Evolutionary conservation across 2,888 invertebrate species (phyloP).

Genomic region (Calameuta pallipes): DNA sequence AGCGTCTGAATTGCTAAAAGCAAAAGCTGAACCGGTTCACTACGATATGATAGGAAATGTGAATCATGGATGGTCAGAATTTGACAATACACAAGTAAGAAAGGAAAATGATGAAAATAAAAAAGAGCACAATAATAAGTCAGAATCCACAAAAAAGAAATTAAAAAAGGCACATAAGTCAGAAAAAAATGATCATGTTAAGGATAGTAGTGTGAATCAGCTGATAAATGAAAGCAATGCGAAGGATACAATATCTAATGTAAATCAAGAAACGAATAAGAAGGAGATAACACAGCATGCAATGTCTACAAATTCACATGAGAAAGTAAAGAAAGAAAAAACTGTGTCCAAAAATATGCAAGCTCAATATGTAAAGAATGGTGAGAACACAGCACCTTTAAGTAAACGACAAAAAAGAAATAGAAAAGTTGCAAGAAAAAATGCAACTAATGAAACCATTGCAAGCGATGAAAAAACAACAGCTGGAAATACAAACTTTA

Average conservation of each 20-base stretch:
- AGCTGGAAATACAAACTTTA: constrained; percentile 17
- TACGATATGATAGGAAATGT: constrained; percentile 34
- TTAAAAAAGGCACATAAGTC: neutral
- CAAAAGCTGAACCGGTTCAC: constrained; percentile 62
- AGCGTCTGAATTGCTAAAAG: constrained; percentile 60
- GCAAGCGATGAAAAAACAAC: constrained; percentile 18
- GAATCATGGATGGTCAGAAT: constrained; percentile 56
- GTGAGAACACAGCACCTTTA: constrained; percentile 14
- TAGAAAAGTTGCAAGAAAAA: constrained; percentile 36
- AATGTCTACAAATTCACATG: constrained; percentile 21
- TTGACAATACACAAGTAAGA: constrained; percentile 40
- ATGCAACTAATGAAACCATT: constrained; percentile 19
- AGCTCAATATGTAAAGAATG: neutral
- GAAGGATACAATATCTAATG: constrained; percentile 19
- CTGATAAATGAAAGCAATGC: neutral
- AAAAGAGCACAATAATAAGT: constrained; percentile 11
- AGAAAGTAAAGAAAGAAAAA: constrained; percentile 32
- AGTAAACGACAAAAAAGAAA: constrained; percentile 57
- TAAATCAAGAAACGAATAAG: constrained; percentile 1
- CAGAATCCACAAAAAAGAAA: constrained; percentile 1
- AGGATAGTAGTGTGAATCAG: constrained; percentile 14
- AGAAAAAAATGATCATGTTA: constrained; percentile 18
- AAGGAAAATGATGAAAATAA: constrained; percentile 4
- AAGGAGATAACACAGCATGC: neutral
- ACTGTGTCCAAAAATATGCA: constrained; percentile 37